phyloP scores from a whole-genome alignment of 2,113 vertebrate genomes.

The Terrapene triunguis region DNA sequence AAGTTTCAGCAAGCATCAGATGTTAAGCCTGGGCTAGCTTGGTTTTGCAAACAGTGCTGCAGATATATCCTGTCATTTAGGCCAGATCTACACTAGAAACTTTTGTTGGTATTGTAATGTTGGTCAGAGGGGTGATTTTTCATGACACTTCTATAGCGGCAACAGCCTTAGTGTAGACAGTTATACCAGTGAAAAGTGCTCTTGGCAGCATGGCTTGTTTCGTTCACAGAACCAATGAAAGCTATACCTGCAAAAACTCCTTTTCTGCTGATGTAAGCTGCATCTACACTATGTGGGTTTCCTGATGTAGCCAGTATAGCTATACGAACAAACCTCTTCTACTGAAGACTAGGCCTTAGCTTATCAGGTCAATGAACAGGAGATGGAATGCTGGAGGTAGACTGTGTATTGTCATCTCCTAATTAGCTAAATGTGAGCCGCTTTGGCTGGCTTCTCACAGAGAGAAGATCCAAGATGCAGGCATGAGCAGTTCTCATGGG shows the following conservation, averaged over 20 bases:
- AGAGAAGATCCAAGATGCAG: not conserved
- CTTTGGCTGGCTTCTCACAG: not conserved
- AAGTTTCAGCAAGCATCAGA: not conserved
- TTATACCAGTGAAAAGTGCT: not conserved
- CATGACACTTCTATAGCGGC: not conserved
- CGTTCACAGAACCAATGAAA: not conserved
- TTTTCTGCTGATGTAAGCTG: not conserved
- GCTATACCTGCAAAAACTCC: not conserved
- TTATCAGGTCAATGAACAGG: not conserved
- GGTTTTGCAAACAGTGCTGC: rapidly evolving
- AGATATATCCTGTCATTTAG: rapidly evolving
- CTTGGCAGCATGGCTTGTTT: not conserved
- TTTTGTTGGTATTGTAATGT: not conserved
- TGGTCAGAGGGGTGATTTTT: not conserved
- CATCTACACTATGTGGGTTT: not conserved
- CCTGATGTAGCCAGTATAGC: not conserved
- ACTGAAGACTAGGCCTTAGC: not conserved
- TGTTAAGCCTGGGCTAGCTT: not conserved
- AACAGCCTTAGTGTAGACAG: not conserved
- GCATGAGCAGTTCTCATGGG: not conserved
- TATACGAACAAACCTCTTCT: not conserved
- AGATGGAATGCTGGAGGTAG: not conserved
- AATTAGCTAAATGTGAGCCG: not conserved
- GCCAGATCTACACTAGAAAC: not conserved
- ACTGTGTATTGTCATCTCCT: not conserved